phyloP scores from a whole-genome alignment of 1,140 invertebrate genomes.

The Ostrea edulis region DNA sequence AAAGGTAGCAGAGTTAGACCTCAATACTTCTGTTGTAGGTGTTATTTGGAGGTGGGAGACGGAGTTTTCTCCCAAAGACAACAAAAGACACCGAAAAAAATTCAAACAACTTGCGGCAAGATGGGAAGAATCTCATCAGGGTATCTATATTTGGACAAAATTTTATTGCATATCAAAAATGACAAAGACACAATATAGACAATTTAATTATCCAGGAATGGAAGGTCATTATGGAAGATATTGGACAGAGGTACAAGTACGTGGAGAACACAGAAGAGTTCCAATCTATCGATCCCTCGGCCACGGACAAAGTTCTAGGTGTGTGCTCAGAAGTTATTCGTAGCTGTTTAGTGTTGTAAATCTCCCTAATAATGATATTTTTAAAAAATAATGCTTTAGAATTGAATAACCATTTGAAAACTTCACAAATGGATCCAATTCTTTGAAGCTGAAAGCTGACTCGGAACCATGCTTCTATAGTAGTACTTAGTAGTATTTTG shows the following conservation, averaged over 20 bases:
- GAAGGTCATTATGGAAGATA: slow-evolving; percentile 66
- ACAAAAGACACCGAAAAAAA: slow-evolving; percentile 64
- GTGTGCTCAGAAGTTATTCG: too few relatives aligned
- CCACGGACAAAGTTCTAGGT: slow-evolving; percentile 73
- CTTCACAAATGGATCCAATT: too few relatives aligned
- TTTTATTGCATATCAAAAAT: neutral
- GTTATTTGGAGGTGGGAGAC: slow-evolving; percentile 69
- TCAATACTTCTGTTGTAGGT: slow-evolving; percentile 54
- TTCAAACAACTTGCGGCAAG: neutral
- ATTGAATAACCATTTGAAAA: too few relatives aligned
- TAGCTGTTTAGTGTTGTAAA: too few relatives aligned
- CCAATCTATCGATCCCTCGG: slow-evolving; percentile 82
- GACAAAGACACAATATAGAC: neutral
- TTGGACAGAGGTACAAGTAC: slow-evolving; percentile 75
- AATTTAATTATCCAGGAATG: slow-evolving; percentile 61
- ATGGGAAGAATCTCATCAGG: neutral
- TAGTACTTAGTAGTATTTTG: too few relatives aligned
- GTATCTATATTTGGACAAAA: neutral
- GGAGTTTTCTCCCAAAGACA: slow-evolving; percentile 62
- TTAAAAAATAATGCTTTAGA: too few relatives aligned
- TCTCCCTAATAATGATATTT: too few relatives aligned
- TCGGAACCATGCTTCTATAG: too few relatives aligned
- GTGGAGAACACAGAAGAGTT: slow-evolving; percentile 77
- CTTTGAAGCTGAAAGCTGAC: too few relatives aligned
- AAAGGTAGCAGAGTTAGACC: too few relatives aligned